Evolutionary conservation across 2,888 invertebrate genomes (phyloP).

Genomic region (Emmelina monodactyla): DNA sequence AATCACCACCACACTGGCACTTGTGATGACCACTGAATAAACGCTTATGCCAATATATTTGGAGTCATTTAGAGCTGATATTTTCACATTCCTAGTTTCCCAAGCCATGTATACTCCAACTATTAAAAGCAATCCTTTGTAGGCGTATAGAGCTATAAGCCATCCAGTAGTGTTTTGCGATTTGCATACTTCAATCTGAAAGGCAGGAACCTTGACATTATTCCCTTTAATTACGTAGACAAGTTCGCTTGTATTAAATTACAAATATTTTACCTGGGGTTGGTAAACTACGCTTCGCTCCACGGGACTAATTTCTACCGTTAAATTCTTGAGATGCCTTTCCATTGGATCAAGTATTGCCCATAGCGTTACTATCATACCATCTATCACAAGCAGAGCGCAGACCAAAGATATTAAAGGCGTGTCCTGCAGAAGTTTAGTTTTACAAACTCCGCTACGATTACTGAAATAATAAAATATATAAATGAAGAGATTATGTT

Average conservation of each 20-base stretch:
- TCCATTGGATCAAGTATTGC: conserved; percentile 87
- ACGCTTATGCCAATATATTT: conserved; percentile 94
- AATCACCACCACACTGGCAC: conserved; percentile 84
- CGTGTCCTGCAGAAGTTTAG: conserved; percentile 89
- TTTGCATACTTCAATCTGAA: conserved; percentile 87
- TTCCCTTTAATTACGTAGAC: too few relatives aligned
- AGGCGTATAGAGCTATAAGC: conserved; percentile 89
- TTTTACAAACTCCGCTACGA: conserved; percentile 83
- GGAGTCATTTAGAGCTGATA: conserved; percentile 90
- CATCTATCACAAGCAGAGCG: conserved; percentile 82
- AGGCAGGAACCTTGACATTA: conserved; percentile 15
- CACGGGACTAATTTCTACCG: conserved; percentile 76
- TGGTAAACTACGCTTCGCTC: conserved; percentile 86
- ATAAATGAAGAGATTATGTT: neutral
- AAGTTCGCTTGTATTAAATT: too few relatives aligned
- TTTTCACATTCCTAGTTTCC: conserved; percentile 93
- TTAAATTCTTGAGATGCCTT: conserved; percentile 81
- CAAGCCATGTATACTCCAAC: conserved; percentile 96
- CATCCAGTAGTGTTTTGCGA: conserved; percentile 89
- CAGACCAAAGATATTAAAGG: conserved; percentile 87
- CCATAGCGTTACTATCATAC: conserved; percentile 85
- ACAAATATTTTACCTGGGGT: conserved; percentile 83
- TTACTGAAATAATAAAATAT: too few relatives aligned
- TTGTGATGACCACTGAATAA: conserved; percentile 89
- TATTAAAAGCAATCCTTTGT: conserved; percentile 86